phyloP scores from a whole-genome alignment of 2,888 invertebrate species.

The Cloeon dipterum region DNA sequence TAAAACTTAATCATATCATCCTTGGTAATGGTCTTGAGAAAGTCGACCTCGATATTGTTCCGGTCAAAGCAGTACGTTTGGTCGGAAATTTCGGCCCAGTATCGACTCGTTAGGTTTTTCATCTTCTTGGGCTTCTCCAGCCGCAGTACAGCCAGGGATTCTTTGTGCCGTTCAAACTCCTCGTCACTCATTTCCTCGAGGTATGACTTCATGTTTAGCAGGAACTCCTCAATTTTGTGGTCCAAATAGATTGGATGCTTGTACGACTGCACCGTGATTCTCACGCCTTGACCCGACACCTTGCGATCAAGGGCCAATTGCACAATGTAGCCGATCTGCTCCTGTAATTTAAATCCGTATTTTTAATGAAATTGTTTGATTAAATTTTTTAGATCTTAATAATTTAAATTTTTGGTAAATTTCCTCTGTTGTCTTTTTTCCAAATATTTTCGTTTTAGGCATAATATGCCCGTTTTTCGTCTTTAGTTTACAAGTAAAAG shows the following conservation, averaged over 20 bases:
- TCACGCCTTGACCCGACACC: conserved; percentile 64
- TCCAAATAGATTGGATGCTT: conserved; percentile 66
- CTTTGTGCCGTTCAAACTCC: conserved; percentile 62
- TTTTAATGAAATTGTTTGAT: conserved; percentile 5
- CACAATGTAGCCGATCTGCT: conserved; percentile 88
- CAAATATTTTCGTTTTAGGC: too few relatives aligned
- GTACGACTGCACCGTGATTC: conserved; percentile 59
- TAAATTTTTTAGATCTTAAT: too few relatives aligned
- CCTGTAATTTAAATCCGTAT: too few relatives aligned
- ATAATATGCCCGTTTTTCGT: too few relatives aligned
- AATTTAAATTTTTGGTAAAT: too few relatives aligned
- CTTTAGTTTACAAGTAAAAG: too few relatives aligned
- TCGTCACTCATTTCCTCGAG: conserved; percentile 49
- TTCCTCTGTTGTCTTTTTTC: too few relatives aligned
- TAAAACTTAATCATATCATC: conserved; percentile 60
- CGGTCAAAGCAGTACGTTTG: conserved; percentile 86
- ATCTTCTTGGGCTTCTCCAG: conserved; percentile 83
- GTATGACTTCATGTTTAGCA: conserved; percentile 38
- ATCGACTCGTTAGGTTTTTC: conserved; percentile 38
- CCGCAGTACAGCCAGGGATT: conserved; percentile 55
- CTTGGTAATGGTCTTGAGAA: conserved; percentile 53
- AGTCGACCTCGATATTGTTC: conserved; percentile 60
- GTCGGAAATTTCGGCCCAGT: conserved; percentile 64
- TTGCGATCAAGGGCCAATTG: conserved; percentile 64
- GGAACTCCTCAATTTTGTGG: conserved; percentile 65